phyloP scores from a whole-genome alignment of 30 jellyfish, hydroid and myxozoan genomes.

The Sanderia malayensis region DNA sequence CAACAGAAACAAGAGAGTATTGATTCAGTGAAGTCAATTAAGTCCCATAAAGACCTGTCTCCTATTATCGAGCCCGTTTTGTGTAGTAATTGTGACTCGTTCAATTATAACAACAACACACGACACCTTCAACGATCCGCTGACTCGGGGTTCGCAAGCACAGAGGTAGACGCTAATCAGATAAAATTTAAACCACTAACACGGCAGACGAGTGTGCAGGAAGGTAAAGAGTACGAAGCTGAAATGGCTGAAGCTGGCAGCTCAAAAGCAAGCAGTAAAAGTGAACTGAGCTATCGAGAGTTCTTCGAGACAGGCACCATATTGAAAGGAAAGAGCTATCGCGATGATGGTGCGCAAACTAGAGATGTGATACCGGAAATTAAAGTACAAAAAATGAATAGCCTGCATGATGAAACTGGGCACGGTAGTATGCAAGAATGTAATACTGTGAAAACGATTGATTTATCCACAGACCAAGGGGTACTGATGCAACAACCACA shows the following conservation, averaged over 20 bases:
- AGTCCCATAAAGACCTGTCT: constrained; percentile 18
- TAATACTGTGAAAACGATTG: background rate
- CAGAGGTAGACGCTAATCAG: constrained; percentile 76
- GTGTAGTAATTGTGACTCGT: constrained; percentile 44
- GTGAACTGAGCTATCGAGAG: constrained; percentile 53
- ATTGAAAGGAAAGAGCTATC: background rate
- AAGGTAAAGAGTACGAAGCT: constrained; percentile 41
- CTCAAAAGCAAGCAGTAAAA: constrained; percentile 68
- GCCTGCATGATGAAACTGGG: constrained; percentile 24
- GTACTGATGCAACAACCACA: background rate
- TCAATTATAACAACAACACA: constrained; percentile 32
- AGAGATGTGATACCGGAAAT: constrained; percentile 67
- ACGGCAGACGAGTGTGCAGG: constrained; percentile 75
- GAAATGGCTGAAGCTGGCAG: constrained; percentile 61
- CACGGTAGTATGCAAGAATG: background rate
- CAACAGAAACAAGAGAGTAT: constrained; percentile 52
- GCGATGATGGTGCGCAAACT: constrained; percentile 34
- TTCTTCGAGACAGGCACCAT: constrained; percentile 16
- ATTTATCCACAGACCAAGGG: background rate
- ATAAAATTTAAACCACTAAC: constrained; percentile 54
- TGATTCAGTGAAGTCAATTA: constrained; percentile 50
- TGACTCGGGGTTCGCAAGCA: constrained; percentile 97
- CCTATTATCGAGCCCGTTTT: constrained; percentile 27
- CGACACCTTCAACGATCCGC: constrained; percentile 88
- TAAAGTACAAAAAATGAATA: constrained; percentile 46